Percentiles rank a stretch among this genome's conserved stretches.
phyloP scores from a whole-genome alignment of 1,140 invertebrate genomes.

The Limonius californicus region DNA sequence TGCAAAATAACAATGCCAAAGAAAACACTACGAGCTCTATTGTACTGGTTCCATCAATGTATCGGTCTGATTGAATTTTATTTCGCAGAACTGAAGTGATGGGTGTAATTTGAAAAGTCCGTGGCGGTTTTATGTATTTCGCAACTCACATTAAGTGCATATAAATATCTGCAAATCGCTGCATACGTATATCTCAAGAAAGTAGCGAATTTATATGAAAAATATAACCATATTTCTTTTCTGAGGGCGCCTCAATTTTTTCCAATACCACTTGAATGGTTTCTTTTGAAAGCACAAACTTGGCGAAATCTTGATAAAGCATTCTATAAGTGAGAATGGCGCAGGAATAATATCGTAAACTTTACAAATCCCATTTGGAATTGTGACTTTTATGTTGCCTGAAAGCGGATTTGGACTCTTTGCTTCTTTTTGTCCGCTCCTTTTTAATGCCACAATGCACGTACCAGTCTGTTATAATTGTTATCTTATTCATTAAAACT shows the following conservation, averaged over 20 bases:
- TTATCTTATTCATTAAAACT: slow-evolving; percentile 11
- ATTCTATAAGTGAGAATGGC: slow-evolving; percentile 48
- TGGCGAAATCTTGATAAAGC: slow-evolving; percentile 46
- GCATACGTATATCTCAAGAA: not conserved
- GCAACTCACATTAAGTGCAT: not conserved
- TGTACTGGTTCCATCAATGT: too few relatives aligned
- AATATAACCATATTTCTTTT: slow-evolving; percentile 23
- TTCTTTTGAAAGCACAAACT: slow-evolving; percentile 43
- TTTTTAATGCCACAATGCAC: slow-evolving; percentile 23
- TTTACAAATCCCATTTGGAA: slow-evolving; percentile 49
- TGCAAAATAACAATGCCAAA: too few relatives aligned
- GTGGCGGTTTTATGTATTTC: too few relatives aligned
- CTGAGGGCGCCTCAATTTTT: slow-evolving; percentile 29
- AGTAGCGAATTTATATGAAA: slow-evolving; percentile 12
- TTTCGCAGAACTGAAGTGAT: too few relatives aligned
- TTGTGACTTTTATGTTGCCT: slow-evolving; percentile 49
- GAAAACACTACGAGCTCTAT: too few relatives aligned
- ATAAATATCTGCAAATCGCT: not conserved
- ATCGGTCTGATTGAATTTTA: too few relatives aligned
- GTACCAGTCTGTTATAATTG: slow-evolving; percentile 4
- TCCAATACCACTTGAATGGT: slow-evolving; percentile 42
- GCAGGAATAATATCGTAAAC: slow-evolving; percentile 49
- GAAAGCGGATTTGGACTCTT: slow-evolving; percentile 43
- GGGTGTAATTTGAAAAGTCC: too few relatives aligned
- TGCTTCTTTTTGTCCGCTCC: slow-evolving; percentile 38